A percentile compares a stretch with the other conserved stretches of the same genome.
These are phyloP conservation scores for Megalops cyprinoides DNA, from an alignment of 2,797 vertebrate species.

Conservation along the genomic window DNA sequence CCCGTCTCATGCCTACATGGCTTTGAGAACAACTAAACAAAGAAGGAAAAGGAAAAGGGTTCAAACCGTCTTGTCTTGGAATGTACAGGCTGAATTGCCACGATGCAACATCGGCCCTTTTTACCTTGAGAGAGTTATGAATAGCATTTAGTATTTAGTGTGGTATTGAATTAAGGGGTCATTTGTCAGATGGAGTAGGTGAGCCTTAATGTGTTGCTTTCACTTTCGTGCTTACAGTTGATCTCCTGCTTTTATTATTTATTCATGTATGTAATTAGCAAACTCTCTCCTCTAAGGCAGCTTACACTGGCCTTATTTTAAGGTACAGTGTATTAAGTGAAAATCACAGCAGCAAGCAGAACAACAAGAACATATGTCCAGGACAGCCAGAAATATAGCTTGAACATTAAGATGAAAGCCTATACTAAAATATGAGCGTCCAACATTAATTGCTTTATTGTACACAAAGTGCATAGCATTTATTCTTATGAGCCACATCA, in stretches of 20 bases:
- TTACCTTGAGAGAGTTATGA: not conserved
- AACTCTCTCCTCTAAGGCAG: not conserved
- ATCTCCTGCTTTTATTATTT: not conserved
- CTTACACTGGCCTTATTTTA: not conserved
- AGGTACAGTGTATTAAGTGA: not conserved
- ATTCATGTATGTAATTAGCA: not conserved
- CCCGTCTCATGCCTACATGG: constrained; percentile 64
- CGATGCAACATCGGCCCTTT: too few relatives aligned
- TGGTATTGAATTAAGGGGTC: not conserved
- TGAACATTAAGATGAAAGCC: not conserved
- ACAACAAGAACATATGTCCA: not conserved
- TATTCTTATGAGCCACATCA: not conserved
- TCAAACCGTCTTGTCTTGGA: not conserved
- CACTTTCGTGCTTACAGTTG: not conserved
- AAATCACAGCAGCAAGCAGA: not conserved
- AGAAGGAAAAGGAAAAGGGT: constrained; percentile 33
- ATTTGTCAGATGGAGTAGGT: not conserved
- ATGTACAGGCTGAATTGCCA: not conserved
- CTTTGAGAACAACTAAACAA: constrained; percentile 59
- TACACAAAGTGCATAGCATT: not conserved
- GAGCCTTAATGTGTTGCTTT: not conserved
- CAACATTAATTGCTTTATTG: not conserved
- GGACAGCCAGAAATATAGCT: not conserved
- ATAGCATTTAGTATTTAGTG: not conserved
- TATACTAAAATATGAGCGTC: not conserved